Base-by-base conservation (phyloP, 2,113 vertebrate species). In the Rhinichthys klamathensis region DNA sequence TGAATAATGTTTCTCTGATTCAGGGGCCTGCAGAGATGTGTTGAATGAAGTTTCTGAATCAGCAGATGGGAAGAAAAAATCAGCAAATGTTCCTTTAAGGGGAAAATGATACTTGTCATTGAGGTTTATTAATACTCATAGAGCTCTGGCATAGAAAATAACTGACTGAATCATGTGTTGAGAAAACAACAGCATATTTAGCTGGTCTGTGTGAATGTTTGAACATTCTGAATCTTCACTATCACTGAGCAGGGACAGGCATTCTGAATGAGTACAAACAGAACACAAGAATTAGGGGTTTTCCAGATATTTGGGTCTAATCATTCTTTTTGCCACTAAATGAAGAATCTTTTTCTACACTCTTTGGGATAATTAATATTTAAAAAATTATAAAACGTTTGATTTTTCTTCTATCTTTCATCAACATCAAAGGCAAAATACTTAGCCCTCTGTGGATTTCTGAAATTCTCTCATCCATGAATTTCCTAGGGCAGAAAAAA, bases 31-130 rank as follows among this genome's bases (percentile, higher is more conserved):
- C 23, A 63, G 58, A 61, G 23, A 44, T 74, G 38, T 80, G 56
- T 41, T 44, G 13, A 25, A 35, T 77, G 21, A 80, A 25, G 70
- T 11, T 27, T 63, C 77, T 63, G 56, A 13, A 25, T 79, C 12
- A 79, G 23, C 35, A 63, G 35, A 44, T 18, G n/a, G 16, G 35
- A 63, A 46, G 78, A 27, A 6, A 15, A 46, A 27, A 74, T 74
- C 41, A 25, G 41, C 41, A 13, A n/a, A 73, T 74, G 72, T 27
- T 74, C n/a, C 41, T 74, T 73, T 73, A 46, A 73, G 41, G 12
- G 2, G 41, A 73, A 70, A 46, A 25, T n/a, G n/a, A n/a, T n/a
- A n/a, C 27, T 80, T 63, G 58, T 63, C 6, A 80, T 80, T 63
- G 12, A 38, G 3, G 56, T 23, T 80, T 30, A 44, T 60, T 13